A percentile compares a stretch with the other conserved stretches of the same genome.
These are phyloP conservation scores for Carpatolechia fugitivella DNA, from an alignment of 2,888 invertebrate species.

Conservation along the genomic window DNA sequence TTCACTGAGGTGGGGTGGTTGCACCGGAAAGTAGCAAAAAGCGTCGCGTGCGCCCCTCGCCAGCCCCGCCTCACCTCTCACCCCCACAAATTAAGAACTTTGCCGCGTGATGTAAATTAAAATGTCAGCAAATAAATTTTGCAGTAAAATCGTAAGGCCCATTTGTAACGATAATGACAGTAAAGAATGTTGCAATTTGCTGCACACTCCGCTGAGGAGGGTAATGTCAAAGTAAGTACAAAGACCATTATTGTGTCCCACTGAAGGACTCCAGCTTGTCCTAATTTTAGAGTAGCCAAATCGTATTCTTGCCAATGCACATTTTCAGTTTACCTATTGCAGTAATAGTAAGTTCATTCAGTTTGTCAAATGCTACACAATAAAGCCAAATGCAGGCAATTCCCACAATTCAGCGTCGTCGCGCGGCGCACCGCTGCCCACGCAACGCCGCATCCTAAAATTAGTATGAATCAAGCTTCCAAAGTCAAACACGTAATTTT, in stretches of 20 bases:
- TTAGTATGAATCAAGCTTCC: constrained; percentile 5
- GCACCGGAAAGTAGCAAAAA: constrained; percentile 38
- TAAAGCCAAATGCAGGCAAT: background rate
- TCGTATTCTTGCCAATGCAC: too few relatives aligned
- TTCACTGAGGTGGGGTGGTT: background rate
- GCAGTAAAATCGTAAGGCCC: constrained; percentile 38
- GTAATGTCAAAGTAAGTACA: background rate
- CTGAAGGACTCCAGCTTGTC: too few relatives aligned
- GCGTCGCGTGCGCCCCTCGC: constrained; percentile 34
- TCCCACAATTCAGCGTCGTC: background rate
- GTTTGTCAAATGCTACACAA: background rate
- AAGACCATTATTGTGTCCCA: too few relatives aligned
- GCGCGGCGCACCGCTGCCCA: background rate
- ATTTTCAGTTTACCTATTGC: too few relatives aligned
- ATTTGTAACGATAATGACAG: constrained; percentile 37
- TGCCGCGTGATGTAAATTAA: constrained; percentile 49
- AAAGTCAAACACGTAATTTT: constrained; percentile 16
- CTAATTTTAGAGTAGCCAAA: too few relatives aligned
- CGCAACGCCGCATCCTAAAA: constrained; percentile 2
- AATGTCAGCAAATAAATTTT: constrained; percentile 46
- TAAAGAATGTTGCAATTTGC: constrained; percentile 16
- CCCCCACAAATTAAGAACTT: constrained; percentile 61
- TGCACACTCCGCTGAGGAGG: background rate
- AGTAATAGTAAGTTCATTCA: too few relatives aligned
- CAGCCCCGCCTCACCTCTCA: constrained; percentile 26